Evolutionary conservation across 2,888 invertebrate species (phyloP), one percentile per base, ranked within the genome.

Genomic region (Oscheius sp.): DNA sequence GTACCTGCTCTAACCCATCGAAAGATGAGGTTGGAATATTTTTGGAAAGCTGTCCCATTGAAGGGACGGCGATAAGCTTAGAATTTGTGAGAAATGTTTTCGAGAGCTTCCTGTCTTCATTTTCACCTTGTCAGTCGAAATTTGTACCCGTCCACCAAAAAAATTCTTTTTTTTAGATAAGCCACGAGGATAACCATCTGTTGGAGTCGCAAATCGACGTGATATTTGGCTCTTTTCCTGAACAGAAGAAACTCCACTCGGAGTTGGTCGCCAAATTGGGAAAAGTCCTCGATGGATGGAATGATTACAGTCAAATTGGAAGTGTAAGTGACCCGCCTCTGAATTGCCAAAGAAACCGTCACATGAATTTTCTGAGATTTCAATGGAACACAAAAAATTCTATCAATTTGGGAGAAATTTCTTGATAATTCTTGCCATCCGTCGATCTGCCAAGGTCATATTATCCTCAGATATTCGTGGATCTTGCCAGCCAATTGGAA

Each of bases 251-350:
- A 5, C 18, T 72, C 3, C 72, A 72, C 46, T 66, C 64, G 21
- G 58, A 72, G 13, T 9, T 72, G 7, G 72, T 72, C 13, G 64
- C 53, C 18, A 64, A 56, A 55, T 56, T 72, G 29, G 72, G 72
- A 7, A 72, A 66, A 53, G 45, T 72, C 2, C 56, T 72, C 18
- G 66, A 72, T 9, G 55, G 41, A 53, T 72, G 72, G 72, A 56
- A 72, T 58, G 72, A 72, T 46, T 41, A 72, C 58, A 72, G 66
- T 16, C 46, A 55, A 18, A 66, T 72, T 43, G 72, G 72, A 13
- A 64, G 55, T 72, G 72, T 72, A 16, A 35, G 72, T 52, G n/a
- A n/a, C n/a, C n/a, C n/a, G n/a, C n/a, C n/a, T n/a, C n/a, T n/a
- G n/a, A n/a, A n/a, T n/a, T n/a, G n/a, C n/a, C n/a, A n/a, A n/a